These are phyloP conservation scores for Drosophila pseudotalamancana DNA, from an alignment of 2,888 invertebrate species.

Conservation along the genomic window DNA sequence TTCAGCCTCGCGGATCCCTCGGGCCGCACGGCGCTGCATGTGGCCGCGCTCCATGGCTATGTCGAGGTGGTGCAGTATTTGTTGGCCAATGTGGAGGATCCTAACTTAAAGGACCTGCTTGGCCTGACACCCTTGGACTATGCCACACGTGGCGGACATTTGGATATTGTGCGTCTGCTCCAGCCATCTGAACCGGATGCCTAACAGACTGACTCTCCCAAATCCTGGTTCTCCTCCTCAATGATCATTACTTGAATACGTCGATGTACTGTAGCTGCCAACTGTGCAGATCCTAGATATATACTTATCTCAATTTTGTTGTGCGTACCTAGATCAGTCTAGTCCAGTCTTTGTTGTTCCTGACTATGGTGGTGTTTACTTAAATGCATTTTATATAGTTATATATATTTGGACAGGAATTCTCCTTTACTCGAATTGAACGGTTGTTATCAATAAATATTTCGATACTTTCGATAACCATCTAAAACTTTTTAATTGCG, in stretches of 20 bases:
- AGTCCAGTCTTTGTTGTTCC: constrained; percentile 11
- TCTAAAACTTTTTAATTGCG: not conserved
- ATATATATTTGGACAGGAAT: constrained; percentile 11
- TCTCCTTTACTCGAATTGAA: constrained; percentile 25
- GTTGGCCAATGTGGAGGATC: constrained; percentile 84
- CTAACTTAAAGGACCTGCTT: constrained; percentile 85
- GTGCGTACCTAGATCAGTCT: not conserved
- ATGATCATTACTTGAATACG: constrained; percentile 7
- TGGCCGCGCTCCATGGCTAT: constrained; percentile 87
- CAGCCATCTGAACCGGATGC: not conserved
- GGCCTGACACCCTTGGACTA: constrained; percentile 86
- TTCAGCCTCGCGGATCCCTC: constrained; percentile 87
- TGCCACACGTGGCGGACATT: constrained; percentile 80
- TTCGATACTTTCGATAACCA: not conserved
- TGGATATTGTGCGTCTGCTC: constrained; percentile 21
- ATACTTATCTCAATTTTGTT: not conserved
- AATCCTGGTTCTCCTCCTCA: not conserved
- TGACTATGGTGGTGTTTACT: not conserved
- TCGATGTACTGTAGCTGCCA: not conserved
- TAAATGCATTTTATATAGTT: not conserved
- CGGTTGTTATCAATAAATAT: constrained; percentile 7
- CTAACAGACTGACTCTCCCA: not conserved
- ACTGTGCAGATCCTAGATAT: not conserved
- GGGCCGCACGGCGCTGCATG: constrained; percentile 89
- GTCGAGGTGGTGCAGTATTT: constrained; percentile 85